Percentiles rank a stretch among this genome's conserved stretches.
phyloP scores from a whole-genome alignment of 37 sponge, comb jelly and placozoan genomes.

The Ianthella basta region DNA sequence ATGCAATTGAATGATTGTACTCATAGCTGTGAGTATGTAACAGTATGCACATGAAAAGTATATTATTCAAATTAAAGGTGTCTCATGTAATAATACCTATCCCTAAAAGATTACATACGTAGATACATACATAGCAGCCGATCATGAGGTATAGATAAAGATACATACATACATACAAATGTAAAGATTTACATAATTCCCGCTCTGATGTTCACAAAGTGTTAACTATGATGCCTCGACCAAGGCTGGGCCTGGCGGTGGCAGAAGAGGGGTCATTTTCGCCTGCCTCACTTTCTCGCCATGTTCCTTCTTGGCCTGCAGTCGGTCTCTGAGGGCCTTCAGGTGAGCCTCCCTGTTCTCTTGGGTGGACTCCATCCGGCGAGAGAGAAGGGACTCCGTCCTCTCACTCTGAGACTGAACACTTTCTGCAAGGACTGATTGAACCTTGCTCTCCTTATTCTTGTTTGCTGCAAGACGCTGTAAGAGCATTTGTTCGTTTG shows the following conservation, averaged over 20 bases:
- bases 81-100: too few relatives aligned
- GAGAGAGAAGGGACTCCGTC: neutral
- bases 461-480: neutral
- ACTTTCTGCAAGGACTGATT: neutral
- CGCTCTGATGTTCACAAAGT: too few relatives aligned
- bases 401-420: conserved; percentile 23
- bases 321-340: conserved; percentile 32
- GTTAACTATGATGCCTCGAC: neutral
- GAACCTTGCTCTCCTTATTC: neutral
- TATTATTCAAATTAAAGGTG: too few relatives aligned
- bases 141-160: too few relatives aligned
- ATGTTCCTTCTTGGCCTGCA: conserved; percentile 32
- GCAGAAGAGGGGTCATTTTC: conserved; percentile 1
- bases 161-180: too few relatives aligned
- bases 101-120: too few relatives aligned
- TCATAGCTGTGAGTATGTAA: too few relatives aligned
- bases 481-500: conserved; percentile 5
- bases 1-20: too few relatives aligned
- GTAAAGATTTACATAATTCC: too few relatives aligned
- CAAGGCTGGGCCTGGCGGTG: neutral
- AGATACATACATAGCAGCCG: too few relatives aligned
- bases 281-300: conserved; percentile 11
- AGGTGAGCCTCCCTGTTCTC: conserved; percentile 47
- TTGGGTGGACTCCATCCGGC: conserved; percentile 16
- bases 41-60: too few relatives aligned